These are phyloP conservation scores for Pampusana beccarii DNA, from an alignment of 2,113 vertebrate genomes.

Conservation along the genomic window DNA sequence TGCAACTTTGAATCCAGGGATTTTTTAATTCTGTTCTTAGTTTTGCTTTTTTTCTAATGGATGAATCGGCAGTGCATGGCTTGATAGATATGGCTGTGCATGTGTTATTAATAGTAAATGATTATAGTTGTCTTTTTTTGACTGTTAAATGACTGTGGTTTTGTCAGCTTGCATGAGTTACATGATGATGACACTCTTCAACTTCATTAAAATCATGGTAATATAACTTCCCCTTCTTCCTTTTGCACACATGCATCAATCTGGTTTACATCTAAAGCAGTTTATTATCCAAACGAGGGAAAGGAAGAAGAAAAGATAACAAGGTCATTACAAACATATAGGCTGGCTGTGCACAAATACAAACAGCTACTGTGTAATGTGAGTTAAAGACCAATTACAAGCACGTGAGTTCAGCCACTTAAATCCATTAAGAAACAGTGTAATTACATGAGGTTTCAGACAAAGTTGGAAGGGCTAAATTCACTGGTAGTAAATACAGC, in stretches of 20 bases:
- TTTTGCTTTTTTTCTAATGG: neutral
- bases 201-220: neutral
- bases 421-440: neutral
- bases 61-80: neutral
- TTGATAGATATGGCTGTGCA: neutral
- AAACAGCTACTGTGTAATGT: constrained; percentile 11
- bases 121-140: constrained; percentile 12
- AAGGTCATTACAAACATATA: neutral
- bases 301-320: constrained; percentile 9
- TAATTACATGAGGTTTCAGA: neutral
- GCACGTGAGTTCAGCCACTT: constrained; percentile 6
- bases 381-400: neutral
- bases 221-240: constrained; percentile 19
- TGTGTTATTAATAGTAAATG: constrained; percentile 1
- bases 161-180: constrained; percentile 18
- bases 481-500: neutral
- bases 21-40: neutral
- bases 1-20: neutral
- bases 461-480: neutral
- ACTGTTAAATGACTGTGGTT: constrained; percentile 1
- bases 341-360: neutral
- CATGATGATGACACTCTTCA: neutral
- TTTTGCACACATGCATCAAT: constrained; percentile 23
- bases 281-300: constrained; percentile 19
- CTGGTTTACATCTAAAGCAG: constrained; percentile 7